phyloP scores from a whole-genome alignment of 1,140 invertebrate species.

The Semibalanus balanoides region DNA sequence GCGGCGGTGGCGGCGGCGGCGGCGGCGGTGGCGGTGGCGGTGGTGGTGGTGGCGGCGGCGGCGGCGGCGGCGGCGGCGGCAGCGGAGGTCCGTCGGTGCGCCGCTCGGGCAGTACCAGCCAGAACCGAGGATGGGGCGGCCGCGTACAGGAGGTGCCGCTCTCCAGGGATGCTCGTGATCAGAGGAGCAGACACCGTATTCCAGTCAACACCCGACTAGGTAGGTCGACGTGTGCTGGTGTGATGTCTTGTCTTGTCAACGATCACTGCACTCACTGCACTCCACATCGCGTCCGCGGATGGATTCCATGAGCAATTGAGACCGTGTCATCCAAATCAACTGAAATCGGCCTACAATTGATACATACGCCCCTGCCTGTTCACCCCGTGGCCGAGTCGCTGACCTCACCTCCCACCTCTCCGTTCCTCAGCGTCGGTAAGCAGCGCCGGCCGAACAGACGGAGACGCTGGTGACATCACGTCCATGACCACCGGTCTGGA shows the following conservation, averaged over 20 bases:
- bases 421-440: not conserved
- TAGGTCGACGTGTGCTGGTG: not conserved
- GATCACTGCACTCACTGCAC: too few species aligned
- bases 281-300: too few species aligned
- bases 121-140: constrained; percentile 10
- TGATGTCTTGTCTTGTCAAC: too few species aligned
- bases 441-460: constrained; percentile 23
- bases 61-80: constrained; percentile 8
- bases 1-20: constrained; percentile 8
- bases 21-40: constrained; percentile 6
- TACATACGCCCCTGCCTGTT: too few species aligned
- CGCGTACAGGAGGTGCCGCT: constrained; percentile 8
- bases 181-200: not conserved
- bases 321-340: too few species aligned
- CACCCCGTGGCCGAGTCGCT: too few species aligned
- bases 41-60: constrained; percentile 7
- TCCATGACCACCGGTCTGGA: constrained; percentile 59
- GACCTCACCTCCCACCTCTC: too few species aligned
- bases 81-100: constrained; percentile 3
- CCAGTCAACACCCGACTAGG: not conserved
- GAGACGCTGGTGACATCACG: constrained; percentile 58
- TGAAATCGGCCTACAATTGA: too few species aligned
- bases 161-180: not conserved
- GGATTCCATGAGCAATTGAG: too few species aligned
- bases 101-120: constrained; percentile 10